A percentile compares a stretch with the other conserved stretches of the same genome.
phyloP scores from a whole-genome alignment of 2,797 vertebrate species.

The Pristis pectinata region DNA sequence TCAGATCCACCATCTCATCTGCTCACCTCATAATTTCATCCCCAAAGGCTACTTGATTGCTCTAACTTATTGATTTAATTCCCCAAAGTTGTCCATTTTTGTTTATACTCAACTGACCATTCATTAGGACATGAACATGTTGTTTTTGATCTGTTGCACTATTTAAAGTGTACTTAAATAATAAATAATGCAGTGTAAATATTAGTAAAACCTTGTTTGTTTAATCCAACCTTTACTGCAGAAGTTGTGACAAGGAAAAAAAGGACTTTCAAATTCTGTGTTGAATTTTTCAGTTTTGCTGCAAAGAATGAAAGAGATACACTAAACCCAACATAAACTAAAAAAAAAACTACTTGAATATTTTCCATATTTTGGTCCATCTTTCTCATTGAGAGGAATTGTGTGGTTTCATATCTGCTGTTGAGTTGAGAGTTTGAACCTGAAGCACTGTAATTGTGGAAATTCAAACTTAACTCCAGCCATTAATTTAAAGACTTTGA shows the following conservation, averaged over 20 bases:
- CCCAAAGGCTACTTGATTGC: neutral
- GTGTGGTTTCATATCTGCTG: neutral
- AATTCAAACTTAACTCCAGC: neutral
- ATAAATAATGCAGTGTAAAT: neutral
- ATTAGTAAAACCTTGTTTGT: neutral
- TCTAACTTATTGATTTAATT: neutral
- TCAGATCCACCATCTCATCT: neutral
- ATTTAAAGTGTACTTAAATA: too few relatives aligned
- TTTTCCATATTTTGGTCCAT: neutral
- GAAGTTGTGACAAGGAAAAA: neutral
- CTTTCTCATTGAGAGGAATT: neutral
- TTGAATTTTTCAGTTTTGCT: neutral
- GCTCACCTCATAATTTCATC: constrained; percentile 6
- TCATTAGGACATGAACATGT: neutral
- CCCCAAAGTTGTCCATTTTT: neutral
- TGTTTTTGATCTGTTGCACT: neutral
- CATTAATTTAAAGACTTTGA: neutral
- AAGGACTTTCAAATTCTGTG: neutral
- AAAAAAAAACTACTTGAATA: neutral
- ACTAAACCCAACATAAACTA: neutral
- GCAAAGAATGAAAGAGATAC: too few relatives aligned
- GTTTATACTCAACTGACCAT: neutral
- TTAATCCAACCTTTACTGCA: neutral
- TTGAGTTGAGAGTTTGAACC: neutral
- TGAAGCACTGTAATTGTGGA: neutral